These are phyloP conservation scores for Ceuthmochares aereus DNA, from an alignment of 2,113 vertebrate species.

Conservation along the genomic window DNA sequence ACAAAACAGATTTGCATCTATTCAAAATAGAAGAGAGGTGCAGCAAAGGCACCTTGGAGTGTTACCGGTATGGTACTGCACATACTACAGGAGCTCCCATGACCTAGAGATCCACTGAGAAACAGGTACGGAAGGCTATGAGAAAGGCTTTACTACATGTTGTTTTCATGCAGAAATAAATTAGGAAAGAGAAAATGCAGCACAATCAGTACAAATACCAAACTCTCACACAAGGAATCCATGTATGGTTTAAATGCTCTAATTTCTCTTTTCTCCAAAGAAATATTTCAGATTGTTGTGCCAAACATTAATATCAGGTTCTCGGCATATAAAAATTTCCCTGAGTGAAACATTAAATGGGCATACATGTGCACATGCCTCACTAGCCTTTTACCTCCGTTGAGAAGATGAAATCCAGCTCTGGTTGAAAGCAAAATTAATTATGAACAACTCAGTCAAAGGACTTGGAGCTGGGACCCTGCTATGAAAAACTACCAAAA, in stretches of 20 bases:
- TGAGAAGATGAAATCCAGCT: not conserved
- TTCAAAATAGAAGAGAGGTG: not conserved
- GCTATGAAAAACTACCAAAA: not conserved
- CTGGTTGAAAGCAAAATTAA: not conserved
- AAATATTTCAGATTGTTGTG: not conserved
- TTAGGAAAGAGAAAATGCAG: not conserved
- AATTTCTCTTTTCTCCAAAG: not conserved
- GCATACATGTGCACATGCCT: not conserved
- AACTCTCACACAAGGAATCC: not conserved
- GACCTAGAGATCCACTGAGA: not conserved
- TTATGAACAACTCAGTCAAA: not conserved
- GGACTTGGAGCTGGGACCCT: not conserved
- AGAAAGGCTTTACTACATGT: not conserved
- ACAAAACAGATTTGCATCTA: not conserved
- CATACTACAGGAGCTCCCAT: not conserved
- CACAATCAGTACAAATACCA: not conserved
- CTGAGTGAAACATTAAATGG: not conserved
- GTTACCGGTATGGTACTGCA: not conserved
- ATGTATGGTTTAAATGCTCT: not conserved
- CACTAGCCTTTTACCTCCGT: not conserved
- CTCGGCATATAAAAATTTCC: not conserved
- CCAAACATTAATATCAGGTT: not conserved
- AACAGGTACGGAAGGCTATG: not conserved
- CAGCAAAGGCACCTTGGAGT: not conserved
- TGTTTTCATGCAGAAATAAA: not conserved